These are phyloP conservation scores for Acrossocheilus fasciatus DNA, from an alignment of 2,797 vertebrate species.

Conservation along the genomic window DNA sequence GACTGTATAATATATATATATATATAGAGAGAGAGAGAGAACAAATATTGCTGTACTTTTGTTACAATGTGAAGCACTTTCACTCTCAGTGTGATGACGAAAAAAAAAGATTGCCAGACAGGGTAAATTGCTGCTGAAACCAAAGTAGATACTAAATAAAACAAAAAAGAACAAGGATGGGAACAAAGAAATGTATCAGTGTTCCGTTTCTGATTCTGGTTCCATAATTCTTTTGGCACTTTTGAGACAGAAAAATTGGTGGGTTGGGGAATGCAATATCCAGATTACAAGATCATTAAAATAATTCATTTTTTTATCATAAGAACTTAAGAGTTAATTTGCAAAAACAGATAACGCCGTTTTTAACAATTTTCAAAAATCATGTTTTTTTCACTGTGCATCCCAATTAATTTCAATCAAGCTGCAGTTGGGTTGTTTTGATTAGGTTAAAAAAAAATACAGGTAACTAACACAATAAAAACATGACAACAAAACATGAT, in stretches of 20 bases:
- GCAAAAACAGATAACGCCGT: too few species aligned
- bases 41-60: neutral
- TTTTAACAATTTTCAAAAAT: too few species aligned
- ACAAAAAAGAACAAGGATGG: neutral
- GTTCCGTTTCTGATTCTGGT: neutral
- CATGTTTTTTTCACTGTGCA: too few species aligned
- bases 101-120: neutral
- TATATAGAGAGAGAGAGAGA: too few species aligned
- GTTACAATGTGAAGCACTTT: neutral
- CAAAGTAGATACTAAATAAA: neutral
- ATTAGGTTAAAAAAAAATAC: too few species aligned
- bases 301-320: too few species aligned
- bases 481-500: too few species aligned
- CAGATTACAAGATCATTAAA: neutral
- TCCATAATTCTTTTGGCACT: neutral
- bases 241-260: neutral
- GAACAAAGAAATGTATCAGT: neutral
- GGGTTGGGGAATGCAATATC: neutral
- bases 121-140: neutral
- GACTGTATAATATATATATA: neutral
- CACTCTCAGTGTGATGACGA: neutral
- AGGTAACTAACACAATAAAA: too few species aligned
- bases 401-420: too few species aligned
- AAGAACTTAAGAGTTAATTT: too few species aligned
- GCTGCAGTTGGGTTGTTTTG: too few species aligned